Evolutionary conservation across 1,140 invertebrate species (phyloP).

Genomic region (Ceratosolen solmsi): DNA sequence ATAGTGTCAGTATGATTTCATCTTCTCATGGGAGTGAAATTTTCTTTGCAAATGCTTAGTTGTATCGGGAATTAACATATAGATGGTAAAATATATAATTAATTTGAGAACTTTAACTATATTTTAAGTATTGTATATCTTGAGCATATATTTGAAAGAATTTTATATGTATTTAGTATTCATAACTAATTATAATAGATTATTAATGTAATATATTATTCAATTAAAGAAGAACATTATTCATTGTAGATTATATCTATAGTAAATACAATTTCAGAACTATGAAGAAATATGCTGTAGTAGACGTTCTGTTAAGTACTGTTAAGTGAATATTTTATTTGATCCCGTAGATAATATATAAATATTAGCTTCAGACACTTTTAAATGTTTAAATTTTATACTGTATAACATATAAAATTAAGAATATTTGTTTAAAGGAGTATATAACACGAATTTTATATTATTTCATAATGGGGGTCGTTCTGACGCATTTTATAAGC

Average conservation of each 20-base stretch:
- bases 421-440: neutral
- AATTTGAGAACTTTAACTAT: constrained; percentile 19
- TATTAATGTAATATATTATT: constrained; percentile 10
- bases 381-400: neutral
- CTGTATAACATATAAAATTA: neutral
- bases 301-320: too few relatives aligned
- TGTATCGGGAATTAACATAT: constrained; percentile 28
- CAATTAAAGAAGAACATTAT: constrained; percentile 26
- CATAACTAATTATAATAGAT: neutral
- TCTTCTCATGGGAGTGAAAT: constrained; percentile 7
- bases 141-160: constrained; percentile 16
- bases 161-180: constrained; percentile 2
- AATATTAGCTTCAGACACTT: too few relatives aligned
- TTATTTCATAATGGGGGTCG: constrained; percentile 31
- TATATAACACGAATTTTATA: constrained; percentile 21
- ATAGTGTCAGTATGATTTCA: constrained; percentile 19
- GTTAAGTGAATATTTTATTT: too few relatives aligned
- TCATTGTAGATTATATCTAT: neutral
- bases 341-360: too few relatives aligned
- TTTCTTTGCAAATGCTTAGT: neutral
- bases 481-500: neutral
- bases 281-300: neutral
- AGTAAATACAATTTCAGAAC: constrained; percentile 28
- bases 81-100: constrained; percentile 27
- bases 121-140: neutral